Evolutionary conservation across 2,113 vertebrate genomes (phyloP).

Genomic region (Speoplatyrhinus poulsoni): DNA sequence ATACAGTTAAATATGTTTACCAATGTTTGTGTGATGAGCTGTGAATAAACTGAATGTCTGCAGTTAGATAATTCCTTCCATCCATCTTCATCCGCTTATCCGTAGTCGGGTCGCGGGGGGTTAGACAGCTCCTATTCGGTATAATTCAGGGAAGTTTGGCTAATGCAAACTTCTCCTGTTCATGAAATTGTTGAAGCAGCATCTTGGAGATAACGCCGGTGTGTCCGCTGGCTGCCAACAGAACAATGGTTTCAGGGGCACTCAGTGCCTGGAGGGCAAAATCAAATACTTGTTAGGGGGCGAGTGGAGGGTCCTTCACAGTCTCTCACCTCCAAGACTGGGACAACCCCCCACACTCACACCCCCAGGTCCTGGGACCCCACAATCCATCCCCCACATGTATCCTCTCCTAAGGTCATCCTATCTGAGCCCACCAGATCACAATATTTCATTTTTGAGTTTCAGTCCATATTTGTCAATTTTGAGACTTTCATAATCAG

Average conservation of each 20-base stretch:
- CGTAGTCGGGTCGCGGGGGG: no score
- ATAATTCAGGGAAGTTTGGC: no score
- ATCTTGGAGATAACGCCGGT: conserved; percentile 23
- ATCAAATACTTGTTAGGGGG: conserved; percentile 68
- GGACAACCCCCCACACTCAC: conserved; percentile 29
- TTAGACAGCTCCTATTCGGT: not conserved
- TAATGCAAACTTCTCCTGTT: not conserved
- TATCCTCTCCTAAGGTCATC: conserved; percentile 66
- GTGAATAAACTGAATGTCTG: no score
- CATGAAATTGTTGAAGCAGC: no score
- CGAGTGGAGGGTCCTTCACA: conserved; percentile 65
- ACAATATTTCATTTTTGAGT: no score
- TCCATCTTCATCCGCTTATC: no score
- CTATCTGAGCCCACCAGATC: conserved; percentile 20
- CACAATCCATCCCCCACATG: conserved; percentile 16
- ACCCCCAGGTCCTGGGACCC: conserved; percentile 30
- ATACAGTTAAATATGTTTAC: no score
- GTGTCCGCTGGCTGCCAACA: conserved; percentile 28
- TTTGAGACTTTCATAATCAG: no score
- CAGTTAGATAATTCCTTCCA: not conserved
- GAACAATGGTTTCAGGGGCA: conserved; percentile 39
- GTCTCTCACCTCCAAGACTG: conserved; percentile 74
- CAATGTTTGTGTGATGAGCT: no score
- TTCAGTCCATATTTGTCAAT: no score
- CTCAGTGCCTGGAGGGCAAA: conserved; percentile 66